These are phyloP conservation scores for Drosophila cognata DNA, from an alignment of 2,888 invertebrate species.

Conservation along the genomic window DNA sequence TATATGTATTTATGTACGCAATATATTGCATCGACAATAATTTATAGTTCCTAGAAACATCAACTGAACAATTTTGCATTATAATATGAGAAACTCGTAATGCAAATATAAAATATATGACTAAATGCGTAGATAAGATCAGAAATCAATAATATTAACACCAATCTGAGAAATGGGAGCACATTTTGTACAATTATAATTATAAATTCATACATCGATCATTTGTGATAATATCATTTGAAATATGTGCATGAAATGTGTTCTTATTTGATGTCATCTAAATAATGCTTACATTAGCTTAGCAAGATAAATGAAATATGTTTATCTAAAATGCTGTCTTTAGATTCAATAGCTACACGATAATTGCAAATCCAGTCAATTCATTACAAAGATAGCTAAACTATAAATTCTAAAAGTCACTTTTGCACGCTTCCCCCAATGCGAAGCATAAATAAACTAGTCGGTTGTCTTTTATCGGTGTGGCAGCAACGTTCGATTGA, in stretches of 20 bases:
- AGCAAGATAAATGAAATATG: background rate
- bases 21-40: background rate
- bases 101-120: background rate
- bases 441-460: background rate
- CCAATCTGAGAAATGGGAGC: background rate
- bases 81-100: background rate
- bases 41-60: background rate
- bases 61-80: background rate
- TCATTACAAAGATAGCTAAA: background rate
- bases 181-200: background rate
- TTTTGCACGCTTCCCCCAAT: background rate
- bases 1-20: background rate
- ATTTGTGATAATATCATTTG: background rate
- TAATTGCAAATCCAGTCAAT: background rate
- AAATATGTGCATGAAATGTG: background rate
- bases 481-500: slow-evolving; percentile 12
- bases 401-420: background rate
- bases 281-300: background rate
- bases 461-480: slow-evolving; percentile 7
- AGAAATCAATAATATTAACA: background rate
- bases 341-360: background rate
- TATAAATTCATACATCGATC: background rate
- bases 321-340: background rate
- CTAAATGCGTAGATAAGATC: background rate
- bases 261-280: background rate